Conservation (phyloP, 2,797 vertebrate genomes). For the Melopsittacus undulatus region DNA sequence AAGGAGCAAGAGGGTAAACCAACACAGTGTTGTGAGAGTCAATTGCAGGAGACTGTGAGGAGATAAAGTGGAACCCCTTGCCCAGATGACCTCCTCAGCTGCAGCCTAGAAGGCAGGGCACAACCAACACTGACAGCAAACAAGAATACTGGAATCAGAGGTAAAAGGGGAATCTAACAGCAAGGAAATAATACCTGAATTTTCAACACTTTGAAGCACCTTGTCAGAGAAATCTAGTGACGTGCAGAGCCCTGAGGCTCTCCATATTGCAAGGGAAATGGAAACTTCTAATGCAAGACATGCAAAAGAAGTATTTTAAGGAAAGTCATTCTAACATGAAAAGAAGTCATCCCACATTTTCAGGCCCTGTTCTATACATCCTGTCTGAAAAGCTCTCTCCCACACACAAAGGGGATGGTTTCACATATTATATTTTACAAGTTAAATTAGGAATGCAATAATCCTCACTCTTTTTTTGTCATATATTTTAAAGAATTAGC, state of each 20-base stretch:
- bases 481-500: not conserved
- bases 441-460: not conserved
- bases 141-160: not conserved
- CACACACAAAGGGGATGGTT: not conserved
- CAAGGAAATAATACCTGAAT: not conserved
- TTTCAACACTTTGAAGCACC: not conserved
- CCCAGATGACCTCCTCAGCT: not conserved
- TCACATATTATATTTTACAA: not conserved
- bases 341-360: not conserved
- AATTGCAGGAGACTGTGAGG: not conserved
- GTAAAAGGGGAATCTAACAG: not conserved
- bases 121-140: not conserved
- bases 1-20: not conserved
- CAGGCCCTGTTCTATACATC: not conserved
- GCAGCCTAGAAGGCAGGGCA: not conserved
- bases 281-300: constrained; percentile 5
- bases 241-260: not conserved
- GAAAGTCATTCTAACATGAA: not conserved
- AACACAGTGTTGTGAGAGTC: not conserved
- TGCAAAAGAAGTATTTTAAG: not conserved
- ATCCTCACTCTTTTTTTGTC: not conserved
- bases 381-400: not conserved
- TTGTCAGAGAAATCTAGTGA: not conserved
- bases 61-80: not conserved
- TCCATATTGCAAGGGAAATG: not conserved